Evolutionary conservation across 2,797 vertebrate species (phyloP).

Genomic region (Otus scops): DNA sequence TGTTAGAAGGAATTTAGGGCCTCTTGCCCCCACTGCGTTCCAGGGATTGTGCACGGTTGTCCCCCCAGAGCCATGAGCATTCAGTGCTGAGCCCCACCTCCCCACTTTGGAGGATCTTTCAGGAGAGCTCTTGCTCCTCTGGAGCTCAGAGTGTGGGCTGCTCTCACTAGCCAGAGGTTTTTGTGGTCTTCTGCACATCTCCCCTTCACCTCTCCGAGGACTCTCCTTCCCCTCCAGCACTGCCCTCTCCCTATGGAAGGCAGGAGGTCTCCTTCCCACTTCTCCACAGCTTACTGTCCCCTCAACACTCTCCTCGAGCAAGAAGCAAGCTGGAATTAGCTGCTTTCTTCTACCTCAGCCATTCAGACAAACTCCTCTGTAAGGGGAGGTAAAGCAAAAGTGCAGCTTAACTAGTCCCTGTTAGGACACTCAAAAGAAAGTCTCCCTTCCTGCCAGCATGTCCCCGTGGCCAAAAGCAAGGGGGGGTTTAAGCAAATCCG

Average conservation of each 20-base stretch:
- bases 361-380: not conserved
- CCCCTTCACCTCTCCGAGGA: not conserved
- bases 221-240: accelerated
- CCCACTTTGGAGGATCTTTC: not conserved
- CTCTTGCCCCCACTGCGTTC: accelerated
- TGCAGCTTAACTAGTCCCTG: not conserved
- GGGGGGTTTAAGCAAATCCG: not conserved
- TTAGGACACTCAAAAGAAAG: not conserved
- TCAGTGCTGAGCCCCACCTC: not conserved
- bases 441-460: not conserved
- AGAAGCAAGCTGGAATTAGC: not conserved
- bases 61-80: accelerated
- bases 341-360: not conserved
- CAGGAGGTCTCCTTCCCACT: not conserved
- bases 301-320: accelerated
- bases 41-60: not conserved
- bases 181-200: not conserved
- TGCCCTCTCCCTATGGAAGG: not conserved
- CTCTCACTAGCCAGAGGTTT: not conserved
- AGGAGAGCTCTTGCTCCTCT: not conserved
- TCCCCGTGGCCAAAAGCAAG: not conserved
- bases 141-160: not conserved
- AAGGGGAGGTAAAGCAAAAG: not conserved
- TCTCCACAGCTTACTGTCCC: accelerated
- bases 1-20: not conserved